These are phyloP conservation scores for Stenopsyche tienmushanensis DNA, from an alignment of 1,140 invertebrate genomes.

Conservation along the genomic window DNA sequence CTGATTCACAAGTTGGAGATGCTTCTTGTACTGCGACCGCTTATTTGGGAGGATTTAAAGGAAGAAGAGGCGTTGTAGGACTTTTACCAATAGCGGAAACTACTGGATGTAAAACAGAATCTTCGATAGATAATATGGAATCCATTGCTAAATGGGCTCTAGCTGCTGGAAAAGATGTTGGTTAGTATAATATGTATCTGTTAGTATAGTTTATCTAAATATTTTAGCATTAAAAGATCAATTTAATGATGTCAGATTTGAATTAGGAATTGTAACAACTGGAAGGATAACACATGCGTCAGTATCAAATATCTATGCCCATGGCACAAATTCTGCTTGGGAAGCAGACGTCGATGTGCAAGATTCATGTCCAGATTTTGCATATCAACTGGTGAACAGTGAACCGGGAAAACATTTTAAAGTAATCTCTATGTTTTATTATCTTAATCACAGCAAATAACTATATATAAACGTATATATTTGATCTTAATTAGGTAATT, in stretches of 20 bases:
- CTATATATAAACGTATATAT: no score
- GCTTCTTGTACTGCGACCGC: constrained; percentile 71
- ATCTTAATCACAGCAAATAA: no score
- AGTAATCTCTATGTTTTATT: constrained; percentile 42
- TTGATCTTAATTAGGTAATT: no score
- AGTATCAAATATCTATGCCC: constrained; percentile 74
- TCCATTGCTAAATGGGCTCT: constrained; percentile 76
- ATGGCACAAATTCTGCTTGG: constrained; percentile 76
- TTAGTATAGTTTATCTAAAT: neutral
- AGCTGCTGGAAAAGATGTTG: constrained; percentile 57
- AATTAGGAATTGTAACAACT: constrained; percentile 67
- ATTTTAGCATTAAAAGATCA: neutral
- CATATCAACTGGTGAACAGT: constrained; percentile 64
- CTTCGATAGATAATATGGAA: constrained; percentile 55
- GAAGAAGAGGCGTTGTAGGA: constrained; percentile 58
- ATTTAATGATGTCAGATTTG: neutral
- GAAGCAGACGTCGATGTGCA: constrained; percentile 68
- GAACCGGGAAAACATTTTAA: constrained; percentile 56
- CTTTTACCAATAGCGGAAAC: no score
- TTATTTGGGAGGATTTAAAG: constrained; percentile 65
- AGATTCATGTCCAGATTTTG: constrained; percentile 53
- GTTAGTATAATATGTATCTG: constrained; percentile 24
- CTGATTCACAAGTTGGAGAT: constrained; percentile 72
- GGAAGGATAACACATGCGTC: constrained; percentile 74
- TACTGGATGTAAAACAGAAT: no score